phyloP scores from a whole-genome alignment of 2,888 invertebrate genomes.

The Eupithecia pulchellata region DNA sequence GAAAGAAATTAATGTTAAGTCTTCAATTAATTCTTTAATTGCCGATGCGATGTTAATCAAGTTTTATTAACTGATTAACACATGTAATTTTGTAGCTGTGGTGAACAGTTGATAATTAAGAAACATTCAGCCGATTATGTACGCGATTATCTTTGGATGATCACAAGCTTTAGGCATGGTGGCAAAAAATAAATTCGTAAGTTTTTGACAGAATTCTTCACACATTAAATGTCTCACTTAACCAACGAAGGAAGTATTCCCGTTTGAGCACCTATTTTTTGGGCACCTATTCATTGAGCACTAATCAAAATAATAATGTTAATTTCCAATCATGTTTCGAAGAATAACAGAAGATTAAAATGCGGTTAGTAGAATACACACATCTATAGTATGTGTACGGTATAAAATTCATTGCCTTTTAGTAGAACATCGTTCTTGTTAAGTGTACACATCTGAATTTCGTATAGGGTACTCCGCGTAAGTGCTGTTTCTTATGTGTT shows the following conservation, averaged over 20 bases:
- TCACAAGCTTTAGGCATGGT: not conserved
- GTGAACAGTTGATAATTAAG: no score
- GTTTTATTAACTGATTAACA: no score
- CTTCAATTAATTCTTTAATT: no score
- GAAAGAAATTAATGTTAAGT: no score
- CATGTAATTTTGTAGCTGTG: no score
- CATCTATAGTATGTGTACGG: not conserved
- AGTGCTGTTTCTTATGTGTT: conserved; percentile 40
- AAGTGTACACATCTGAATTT: conserved; percentile 33
- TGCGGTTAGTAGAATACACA: not conserved
- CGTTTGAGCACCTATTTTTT: no score
- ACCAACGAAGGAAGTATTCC: no score
- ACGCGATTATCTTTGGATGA: not conserved
- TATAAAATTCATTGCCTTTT: conserved; percentile 23
- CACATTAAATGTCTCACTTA: not conserved
- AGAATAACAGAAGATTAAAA: not conserved
- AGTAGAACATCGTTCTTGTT: conserved; percentile 22
- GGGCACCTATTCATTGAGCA: no score
- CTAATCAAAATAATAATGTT: no score
- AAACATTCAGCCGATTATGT: no score
- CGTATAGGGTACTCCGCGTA: conserved; percentile 27
- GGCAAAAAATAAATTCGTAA: not conserved
- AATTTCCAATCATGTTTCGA: not conserved
- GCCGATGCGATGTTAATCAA: no score
- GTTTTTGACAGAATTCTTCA: not conserved